Percentiles rank a stretch among this genome's conserved stretches.
These are phyloP conservation scores for Conistra vaccinii DNA, from an alignment of 2,888 invertebrate species.

Conservation along the genomic window DNA sequence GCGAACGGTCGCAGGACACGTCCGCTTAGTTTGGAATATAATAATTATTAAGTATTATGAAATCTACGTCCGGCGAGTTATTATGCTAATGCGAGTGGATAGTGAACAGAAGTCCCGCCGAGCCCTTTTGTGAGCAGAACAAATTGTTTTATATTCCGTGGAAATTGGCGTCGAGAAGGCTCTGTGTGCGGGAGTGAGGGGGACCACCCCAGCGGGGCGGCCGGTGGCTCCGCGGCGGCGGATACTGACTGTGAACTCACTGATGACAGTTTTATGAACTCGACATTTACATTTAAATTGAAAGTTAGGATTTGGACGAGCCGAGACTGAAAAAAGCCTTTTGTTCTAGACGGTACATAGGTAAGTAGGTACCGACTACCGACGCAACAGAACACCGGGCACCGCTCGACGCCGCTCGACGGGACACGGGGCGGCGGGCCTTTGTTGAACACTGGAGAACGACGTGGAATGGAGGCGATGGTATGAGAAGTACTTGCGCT, in stretches of 20 bases:
- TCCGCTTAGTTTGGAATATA: slow-evolving; percentile 14
- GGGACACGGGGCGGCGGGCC: neutral
- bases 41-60: slow-evolving; percentile 57
- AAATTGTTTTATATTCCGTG: slow-evolving; percentile 77
- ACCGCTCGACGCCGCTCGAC: too few species aligned
- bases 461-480: neutral
- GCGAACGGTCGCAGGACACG: neutral
- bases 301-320: slow-evolving; percentile 69
- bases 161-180: slow-evolving; percentile 63
- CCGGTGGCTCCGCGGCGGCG: slow-evolving; percentile 27
- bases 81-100: slow-evolving; percentile 74
- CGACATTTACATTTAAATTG: slow-evolving; percentile 78
- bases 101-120: slow-evolving; percentile 74
- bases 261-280: slow-evolving; percentile 78
- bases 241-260: slow-evolving; percentile 66
- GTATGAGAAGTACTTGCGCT: too few species aligned
- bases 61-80: slow-evolving; percentile 69
- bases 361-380: slow-evolving; percentile 5
- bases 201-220: neutral
- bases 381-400: too few species aligned
- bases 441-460: neutral
- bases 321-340: slow-evolving; percentile 43
- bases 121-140: slow-evolving; percentile 75
- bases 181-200: slow-evolving; percentile 34
- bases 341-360: slow-evolving; percentile 40